Evolutionary conservation across 2,888 invertebrate species (phyloP).

Genomic region (Ochropleura leucogaster): DNA sequence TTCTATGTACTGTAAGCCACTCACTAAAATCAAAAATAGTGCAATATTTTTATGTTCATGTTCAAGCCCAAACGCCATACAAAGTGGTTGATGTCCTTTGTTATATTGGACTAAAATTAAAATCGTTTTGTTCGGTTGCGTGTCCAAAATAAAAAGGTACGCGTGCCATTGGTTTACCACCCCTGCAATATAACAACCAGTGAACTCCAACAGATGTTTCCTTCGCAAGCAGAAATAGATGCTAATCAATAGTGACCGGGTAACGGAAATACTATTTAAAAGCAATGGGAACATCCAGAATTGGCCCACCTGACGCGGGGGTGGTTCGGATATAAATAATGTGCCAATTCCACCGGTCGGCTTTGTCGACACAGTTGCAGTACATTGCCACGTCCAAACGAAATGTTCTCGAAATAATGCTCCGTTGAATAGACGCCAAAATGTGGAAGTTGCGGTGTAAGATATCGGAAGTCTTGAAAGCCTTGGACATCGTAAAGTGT

Average conservation of each 20-base stretch:
- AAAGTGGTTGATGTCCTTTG: no score
- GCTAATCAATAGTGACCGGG: constrained; percentile 63
- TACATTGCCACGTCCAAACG: constrained; percentile 72
- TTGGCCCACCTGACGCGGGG: constrained; percentile 75
- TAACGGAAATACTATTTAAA: constrained; percentile 66
- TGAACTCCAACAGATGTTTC: constrained; percentile 47
- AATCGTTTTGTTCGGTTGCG: no score
- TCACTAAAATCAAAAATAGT: no score
- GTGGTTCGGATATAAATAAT: constrained; percentile 81
- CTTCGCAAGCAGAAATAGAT: constrained; percentile 58
- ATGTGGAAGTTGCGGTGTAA: constrained; percentile 60
- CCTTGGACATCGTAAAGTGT: constrained; percentile 30
- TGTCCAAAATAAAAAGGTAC: no score
- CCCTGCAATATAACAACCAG: constrained; percentile 5
- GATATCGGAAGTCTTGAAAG: constrained; percentile 63
- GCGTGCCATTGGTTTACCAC: no score
- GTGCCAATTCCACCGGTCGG: constrained; percentile 78
- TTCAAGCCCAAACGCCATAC: no score
- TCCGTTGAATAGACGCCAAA: constrained; percentile 56
- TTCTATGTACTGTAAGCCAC: no score
- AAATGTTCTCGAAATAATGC: constrained; percentile 67
- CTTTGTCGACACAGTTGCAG: constrained; percentile 79
- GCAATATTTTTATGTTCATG: no score
- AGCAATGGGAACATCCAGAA: constrained; percentile 67
- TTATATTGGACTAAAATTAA: no score